These are phyloP conservation scores for Thaumatotibia leucotreta DNA, from an alignment of 1,140 invertebrate species.

Conservation along the genomic window DNA sequence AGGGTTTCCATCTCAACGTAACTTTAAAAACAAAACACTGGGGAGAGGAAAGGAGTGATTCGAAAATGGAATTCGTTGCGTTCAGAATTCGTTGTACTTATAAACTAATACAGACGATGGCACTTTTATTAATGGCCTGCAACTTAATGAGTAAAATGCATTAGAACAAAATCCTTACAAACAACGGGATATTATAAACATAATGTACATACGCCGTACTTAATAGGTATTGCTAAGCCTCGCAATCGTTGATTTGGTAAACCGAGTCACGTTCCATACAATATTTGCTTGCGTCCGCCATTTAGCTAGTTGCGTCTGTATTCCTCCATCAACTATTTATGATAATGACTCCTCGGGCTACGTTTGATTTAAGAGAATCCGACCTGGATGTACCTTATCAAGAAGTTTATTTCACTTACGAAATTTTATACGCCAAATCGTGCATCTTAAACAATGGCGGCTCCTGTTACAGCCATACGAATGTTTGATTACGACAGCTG, in stretches of 20 bases:
- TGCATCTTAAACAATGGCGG: not conserved
- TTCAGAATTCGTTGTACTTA: slow-evolving; percentile 65
- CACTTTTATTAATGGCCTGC: slow-evolving; percentile 74
- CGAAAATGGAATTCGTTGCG: not conserved
- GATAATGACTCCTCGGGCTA: slow-evolving; percentile 47
- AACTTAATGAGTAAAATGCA: slow-evolving; percentile 75
- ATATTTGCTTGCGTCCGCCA: slow-evolving; percentile 49
- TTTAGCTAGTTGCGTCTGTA: slow-evolving; percentile 48
- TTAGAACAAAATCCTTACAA: slow-evolving; percentile 64
- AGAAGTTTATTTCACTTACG: not conserved
- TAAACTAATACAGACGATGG: slow-evolving; percentile 71
- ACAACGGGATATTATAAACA: slow-evolving; percentile 69
- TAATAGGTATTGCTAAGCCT: slow-evolving; percentile 60
- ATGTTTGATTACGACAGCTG: slow-evolving; percentile 1
- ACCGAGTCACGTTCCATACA: slow-evolving; percentile 61
- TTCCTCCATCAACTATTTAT: slow-evolving; percentile 56
- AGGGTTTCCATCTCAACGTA: not conserved
- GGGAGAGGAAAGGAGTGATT: slow-evolving; percentile 2
- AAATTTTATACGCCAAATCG: slow-evolving; percentile 7
- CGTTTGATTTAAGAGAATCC: slow-evolving; percentile 47
- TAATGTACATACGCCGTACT: slow-evolving; percentile 66
- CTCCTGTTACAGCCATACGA: not conserved
- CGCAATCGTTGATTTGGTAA: slow-evolving; percentile 70
- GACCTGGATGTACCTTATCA: slow-evolving; percentile 21
- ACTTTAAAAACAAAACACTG: slow-evolving; percentile 9